These are phyloP conservation scores for Stenurella melanura DNA, from an alignment of 2,888 invertebrate species.

Conservation along the genomic window DNA sequence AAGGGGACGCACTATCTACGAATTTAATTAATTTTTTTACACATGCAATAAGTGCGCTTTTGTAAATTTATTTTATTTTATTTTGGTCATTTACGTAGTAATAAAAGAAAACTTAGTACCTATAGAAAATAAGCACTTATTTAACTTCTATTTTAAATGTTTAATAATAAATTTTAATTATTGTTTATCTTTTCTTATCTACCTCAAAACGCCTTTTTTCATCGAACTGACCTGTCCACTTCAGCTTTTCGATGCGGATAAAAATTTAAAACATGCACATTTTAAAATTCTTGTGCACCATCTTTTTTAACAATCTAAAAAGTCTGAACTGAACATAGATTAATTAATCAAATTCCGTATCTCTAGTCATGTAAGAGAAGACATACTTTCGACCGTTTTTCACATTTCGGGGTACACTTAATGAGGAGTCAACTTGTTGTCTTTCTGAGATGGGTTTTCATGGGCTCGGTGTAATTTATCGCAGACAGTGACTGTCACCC, in stretches of 20 bases:
- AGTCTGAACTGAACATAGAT: neutral
- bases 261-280: neutral
- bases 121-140: neutral
- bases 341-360: conserved; percentile 35
- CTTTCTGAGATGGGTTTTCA: conserved; percentile 20
- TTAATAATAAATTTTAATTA: neutral
- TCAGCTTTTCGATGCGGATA: neutral
- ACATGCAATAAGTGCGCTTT: no score
- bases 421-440: conserved; percentile 30
- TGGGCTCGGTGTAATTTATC: conserved; percentile 63
- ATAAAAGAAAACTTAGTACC: no score
- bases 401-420: conserved; percentile 34
- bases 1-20: no score
- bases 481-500: conserved; percentile 69
- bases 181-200: neutral
- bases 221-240: neutral
- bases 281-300: neutral
- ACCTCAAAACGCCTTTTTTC: neutral
- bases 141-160: neutral
- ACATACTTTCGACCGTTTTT: conserved; percentile 34
- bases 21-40: no score
- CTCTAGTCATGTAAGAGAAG: conserved; percentile 18
- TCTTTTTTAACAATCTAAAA: conserved; percentile 20
- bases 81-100: no score
- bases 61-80: no score